Conservation (phyloP, 2,888 invertebrate species). For the Boloria euphrosyne region DNA sequence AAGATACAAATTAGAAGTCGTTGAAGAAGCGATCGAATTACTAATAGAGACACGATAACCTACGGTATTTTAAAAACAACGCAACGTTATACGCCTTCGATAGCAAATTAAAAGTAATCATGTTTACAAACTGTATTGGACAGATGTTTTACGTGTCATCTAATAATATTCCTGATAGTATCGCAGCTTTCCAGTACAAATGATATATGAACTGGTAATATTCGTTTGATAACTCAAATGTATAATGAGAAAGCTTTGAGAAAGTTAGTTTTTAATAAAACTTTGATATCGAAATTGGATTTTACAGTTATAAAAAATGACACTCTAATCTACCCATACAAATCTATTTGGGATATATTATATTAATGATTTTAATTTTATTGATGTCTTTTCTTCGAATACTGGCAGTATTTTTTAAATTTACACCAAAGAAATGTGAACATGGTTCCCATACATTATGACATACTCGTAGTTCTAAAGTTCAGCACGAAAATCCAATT, state of each 20-base stretch:
- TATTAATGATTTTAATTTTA: too few species aligned
- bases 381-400: too few species aligned
- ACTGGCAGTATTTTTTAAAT: too few species aligned
- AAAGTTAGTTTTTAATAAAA: too few species aligned
- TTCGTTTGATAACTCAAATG: too few species aligned
- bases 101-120: conserved; percentile 28
- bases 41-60: conserved; percentile 23
- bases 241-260: too few species aligned
- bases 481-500: conserved; percentile 38
- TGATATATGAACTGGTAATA: too few species aligned
- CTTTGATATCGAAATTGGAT: too few species aligned
- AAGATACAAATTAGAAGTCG: conserved; percentile 5
- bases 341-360: too few species aligned
- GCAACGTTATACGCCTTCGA: conserved; percentile 29
- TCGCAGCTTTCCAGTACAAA: conserved; percentile 15
- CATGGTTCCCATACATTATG: conserved; percentile 26
- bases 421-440: neutral
- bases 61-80: conserved; percentile 19
- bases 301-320: too few species aligned
- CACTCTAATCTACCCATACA: too few species aligned
- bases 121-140: conserved; percentile 30
- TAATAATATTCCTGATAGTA: conserved; percentile 15
- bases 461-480: conserved; percentile 22
- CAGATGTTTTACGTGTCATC: conserved; percentile 28
- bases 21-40: conserved; percentile 10